phyloP scores from a whole-genome alignment of 2,888 invertebrate genomes.

The Ametastegia equiseti region DNA sequence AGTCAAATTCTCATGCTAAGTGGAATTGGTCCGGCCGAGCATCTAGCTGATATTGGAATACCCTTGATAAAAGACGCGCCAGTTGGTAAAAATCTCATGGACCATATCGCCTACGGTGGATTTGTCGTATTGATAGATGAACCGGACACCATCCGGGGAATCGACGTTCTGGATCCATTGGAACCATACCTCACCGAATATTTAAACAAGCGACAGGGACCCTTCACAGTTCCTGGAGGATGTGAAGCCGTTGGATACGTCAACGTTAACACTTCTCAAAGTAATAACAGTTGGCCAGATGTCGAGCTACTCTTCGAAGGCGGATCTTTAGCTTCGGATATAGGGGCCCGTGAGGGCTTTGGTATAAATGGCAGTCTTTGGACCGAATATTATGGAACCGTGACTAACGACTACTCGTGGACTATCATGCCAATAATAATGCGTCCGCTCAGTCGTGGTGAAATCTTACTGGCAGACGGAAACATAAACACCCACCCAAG shows the following conservation, averaged over 20 bases:
- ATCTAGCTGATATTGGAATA: slow-evolving; percentile 79
- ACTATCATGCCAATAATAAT: slow-evolving; percentile 81
- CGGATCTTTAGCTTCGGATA: slow-evolving; percentile 79
- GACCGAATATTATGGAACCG: slow-evolving; percentile 78
- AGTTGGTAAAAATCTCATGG: slow-evolving; percentile 85
- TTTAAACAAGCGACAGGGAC: slow-evolving; percentile 78
- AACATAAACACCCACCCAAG: slow-evolving; percentile 83
- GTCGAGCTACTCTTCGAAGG: slow-evolving; percentile 81
- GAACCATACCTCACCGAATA: slow-evolving; percentile 75
- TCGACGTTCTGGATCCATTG: slow-evolving; percentile 51
- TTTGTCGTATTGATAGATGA: slow-evolving; percentile 78
- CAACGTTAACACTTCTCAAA: slow-evolving; percentile 79
- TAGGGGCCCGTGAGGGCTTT: slow-evolving; percentile 77
- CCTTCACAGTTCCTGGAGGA: slow-evolving; percentile 82
- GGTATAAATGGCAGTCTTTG: slow-evolving; percentile 79
- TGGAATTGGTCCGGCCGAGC: slow-evolving; percentile 83
- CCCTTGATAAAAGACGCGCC: slow-evolving; percentile 79
- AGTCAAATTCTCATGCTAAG: slow-evolving; percentile 89
- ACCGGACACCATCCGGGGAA: slow-evolving; percentile 56
- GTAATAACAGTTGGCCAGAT: slow-evolving; percentile 80
- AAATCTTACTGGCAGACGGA: slow-evolving; percentile 80
- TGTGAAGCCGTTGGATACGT: slow-evolving; percentile 83
- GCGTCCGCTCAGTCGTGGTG: slow-evolving; percentile 84
- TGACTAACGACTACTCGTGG: slow-evolving; percentile 79
- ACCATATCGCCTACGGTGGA: slow-evolving; percentile 83